Evolutionary conservation across 37 sponge, comb jelly and placozoan genomes (phyloP).

Genomic region (Chondrosia reniformis): DNA sequence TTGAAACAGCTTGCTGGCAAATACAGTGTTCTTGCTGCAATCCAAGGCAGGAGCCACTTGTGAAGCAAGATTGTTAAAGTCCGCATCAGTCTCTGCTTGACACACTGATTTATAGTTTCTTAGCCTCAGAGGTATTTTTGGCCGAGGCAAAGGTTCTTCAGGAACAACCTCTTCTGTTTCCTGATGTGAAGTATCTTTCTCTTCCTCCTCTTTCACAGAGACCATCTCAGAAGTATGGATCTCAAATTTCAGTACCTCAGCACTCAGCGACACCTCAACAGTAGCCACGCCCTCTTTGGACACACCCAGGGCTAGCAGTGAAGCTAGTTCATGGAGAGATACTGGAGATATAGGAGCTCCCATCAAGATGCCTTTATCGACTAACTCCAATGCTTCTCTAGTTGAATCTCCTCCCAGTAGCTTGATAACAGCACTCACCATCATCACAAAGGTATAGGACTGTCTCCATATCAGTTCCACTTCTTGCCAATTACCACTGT

Average conservation of each 20-base stretch:
- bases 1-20: too few species aligned
- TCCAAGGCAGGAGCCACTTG: neutral
- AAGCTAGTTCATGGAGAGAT: slow-evolving; percentile 37
- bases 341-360: slow-evolving; percentile 78
- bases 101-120: slow-evolving; percentile 16
- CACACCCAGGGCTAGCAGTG: slow-evolving; percentile 2
- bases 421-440: slow-evolving; percentile 44
- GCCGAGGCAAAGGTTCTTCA: neutral
- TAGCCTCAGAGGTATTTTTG: neutral
- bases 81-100: neutral
- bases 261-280: neutral
- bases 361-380: slow-evolving; percentile 89
- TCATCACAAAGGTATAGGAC: slow-evolving; percentile 47
- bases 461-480: slow-evolving; percentile 72
- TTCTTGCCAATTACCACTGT: slow-evolving; percentile 88
- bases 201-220: neutral
- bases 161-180: neutral
- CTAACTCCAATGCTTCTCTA: slow-evolving; percentile 44
- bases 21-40: neutral
- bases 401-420: neutral
- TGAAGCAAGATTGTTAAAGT: neutral
- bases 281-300: neutral
- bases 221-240: neutral
- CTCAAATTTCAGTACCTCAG: neutral
- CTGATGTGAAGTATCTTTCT: neutral